Conservation (phyloP, 2,888 invertebrate species). For the Scaeva pyrastri region DNA sequence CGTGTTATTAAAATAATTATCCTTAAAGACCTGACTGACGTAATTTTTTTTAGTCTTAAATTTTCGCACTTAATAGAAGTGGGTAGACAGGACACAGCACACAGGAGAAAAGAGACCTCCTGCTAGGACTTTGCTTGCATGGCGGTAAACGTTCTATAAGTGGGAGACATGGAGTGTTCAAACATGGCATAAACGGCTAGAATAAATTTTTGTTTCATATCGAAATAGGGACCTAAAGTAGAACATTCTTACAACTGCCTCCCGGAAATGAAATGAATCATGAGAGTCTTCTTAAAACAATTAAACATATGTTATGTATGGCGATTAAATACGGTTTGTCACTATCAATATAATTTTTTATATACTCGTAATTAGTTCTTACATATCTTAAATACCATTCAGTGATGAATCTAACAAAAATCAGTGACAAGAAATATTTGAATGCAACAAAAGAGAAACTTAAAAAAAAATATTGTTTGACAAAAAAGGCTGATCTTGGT, state of each 20-base stretch:
- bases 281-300: not conserved
- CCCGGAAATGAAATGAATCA: slow-evolving; percentile 20
- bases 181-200: slow-evolving; percentile 2
- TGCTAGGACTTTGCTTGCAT: slow-evolving; percentile 26
- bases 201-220: not conserved
- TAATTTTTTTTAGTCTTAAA: slow-evolving; percentile 41
- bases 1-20: slow-evolving; percentile 68
- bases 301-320: no score
- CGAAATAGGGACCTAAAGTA: slow-evolving; percentile 8
- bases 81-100: slow-evolving; percentile 38
- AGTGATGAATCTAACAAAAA: no score
- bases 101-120: slow-evolving; percentile 28
- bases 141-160: slow-evolving; percentile 16
- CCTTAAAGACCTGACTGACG: slow-evolving; percentile 54
- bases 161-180: not conserved
- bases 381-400: no score
- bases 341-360: not conserved
- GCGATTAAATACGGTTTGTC: not conserved
- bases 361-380: no score
- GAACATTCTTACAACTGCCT: slow-evolving; percentile 14
- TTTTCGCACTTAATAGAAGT: slow-evolving; percentile 45
- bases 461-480: no score
- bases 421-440: no score
- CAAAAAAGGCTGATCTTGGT: no score
- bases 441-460: no score